These are phyloP conservation scores for Hylyphantes graminicola DNA, from an alignment of 1,140 invertebrate species.

Conservation along the genomic window DNA sequence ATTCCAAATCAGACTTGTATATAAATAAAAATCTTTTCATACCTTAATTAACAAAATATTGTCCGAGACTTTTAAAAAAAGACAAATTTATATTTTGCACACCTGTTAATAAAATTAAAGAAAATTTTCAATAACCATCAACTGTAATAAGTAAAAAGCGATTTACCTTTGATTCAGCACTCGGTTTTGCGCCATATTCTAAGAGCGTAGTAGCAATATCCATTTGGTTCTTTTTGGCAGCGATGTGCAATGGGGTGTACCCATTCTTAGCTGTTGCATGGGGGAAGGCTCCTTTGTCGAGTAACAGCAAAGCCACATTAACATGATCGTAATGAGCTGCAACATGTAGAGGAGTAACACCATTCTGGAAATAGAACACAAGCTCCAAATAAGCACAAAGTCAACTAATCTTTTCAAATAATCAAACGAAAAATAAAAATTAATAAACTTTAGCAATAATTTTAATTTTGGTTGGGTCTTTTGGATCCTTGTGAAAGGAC, in stretches of 20 bases:
- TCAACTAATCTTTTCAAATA: neutral
- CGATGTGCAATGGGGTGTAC: constrained; percentile 97
- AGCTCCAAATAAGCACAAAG: neutral
- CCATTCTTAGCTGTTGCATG: constrained; percentile 97
- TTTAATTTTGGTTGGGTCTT: too few relatives aligned
- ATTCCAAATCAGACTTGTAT: too few relatives aligned
- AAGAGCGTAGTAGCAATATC: constrained; percentile 83
- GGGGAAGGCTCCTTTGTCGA: constrained; percentile 95
- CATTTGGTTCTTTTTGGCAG: constrained; percentile 97
- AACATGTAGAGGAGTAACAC: constrained; percentile 97
- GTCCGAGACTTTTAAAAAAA: too few relatives aligned
- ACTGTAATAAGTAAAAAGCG: too few relatives aligned
- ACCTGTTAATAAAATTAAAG: too few relatives aligned
- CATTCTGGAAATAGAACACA: constrained; percentile 76
- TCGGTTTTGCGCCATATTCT: constrained; percentile 95
- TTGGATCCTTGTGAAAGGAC: too few relatives aligned
- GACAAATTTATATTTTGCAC: too few relatives aligned
- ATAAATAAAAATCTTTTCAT: too few relatives aligned
- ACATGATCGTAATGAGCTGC: constrained; percentile 99
- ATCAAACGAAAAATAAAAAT: neutral
- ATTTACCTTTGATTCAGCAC: constrained; percentile 91
- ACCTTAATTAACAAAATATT: too few relatives aligned
- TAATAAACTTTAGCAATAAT: too few relatives aligned
- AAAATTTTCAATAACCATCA: too few relatives aligned
- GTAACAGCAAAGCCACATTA: constrained; percentile 91